Conservation (phyloP, 30 jellyfish, hydroid and myxozoan genomes). For the Turritopsis rubra region DNA sequence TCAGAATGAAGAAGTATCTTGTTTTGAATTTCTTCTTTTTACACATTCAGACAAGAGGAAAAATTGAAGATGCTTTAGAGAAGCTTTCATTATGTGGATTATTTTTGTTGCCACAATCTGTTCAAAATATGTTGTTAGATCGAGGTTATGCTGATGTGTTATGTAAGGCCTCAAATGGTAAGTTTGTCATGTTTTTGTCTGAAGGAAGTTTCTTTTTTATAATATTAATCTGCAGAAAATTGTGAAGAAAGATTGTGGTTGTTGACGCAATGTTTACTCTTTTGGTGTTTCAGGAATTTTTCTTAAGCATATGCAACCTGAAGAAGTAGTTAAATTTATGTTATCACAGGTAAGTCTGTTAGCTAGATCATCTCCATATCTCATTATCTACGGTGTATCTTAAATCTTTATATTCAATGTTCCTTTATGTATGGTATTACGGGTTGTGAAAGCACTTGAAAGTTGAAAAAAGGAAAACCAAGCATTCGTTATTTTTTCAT, state of each 20-base stretch:
- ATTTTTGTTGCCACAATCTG: constrained; percentile 33
- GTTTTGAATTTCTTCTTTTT: not conserved
- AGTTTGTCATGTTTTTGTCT: not conserved
- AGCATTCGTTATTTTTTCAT: not conserved
- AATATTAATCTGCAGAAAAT: not conserved
- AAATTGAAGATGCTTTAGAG: constrained; percentile 56
- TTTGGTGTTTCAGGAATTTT: constrained; percentile 38
- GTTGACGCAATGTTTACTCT: too few relatives aligned
- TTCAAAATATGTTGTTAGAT: constrained; percentile 67
- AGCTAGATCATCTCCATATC: too few relatives aligned
- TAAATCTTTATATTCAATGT: too few relatives aligned
- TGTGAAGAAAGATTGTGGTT: too few relatives aligned
- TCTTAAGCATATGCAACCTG: constrained; percentile 52
- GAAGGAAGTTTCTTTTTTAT: too few relatives aligned
- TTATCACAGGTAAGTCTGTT: constrained; percentile 39
- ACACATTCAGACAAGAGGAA: constrained; percentile 48
- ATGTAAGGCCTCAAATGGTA: constrained; percentile 50
- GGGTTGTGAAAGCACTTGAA: too few relatives aligned
- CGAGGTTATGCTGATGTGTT: constrained; percentile 67
- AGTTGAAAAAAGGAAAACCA: too few relatives aligned
- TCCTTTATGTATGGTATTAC: too few relatives aligned
- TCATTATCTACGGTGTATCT: too few relatives aligned
- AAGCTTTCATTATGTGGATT: constrained; percentile 51
- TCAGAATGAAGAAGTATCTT: not conserved
- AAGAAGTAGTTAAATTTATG: constrained; percentile 61